A percentile compares a stretch with the other conserved stretches of the same genome.
These are phyloP conservation scores for Julus scanicus DNA, from an alignment of 2,888 invertebrate species.

Conservation along the genomic window DNA sequence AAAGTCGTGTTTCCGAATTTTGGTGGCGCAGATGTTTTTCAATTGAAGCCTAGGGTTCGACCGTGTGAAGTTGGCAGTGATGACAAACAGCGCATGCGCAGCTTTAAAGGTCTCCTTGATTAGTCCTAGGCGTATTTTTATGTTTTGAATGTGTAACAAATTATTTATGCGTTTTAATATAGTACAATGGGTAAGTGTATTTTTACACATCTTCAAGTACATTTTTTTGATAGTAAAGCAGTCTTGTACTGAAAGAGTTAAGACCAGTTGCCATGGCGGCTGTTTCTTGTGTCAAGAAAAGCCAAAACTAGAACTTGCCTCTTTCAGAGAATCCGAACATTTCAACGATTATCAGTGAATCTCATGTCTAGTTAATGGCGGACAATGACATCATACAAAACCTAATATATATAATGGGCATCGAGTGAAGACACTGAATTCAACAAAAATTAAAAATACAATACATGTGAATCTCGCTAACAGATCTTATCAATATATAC, in stretches of 20 bases:
- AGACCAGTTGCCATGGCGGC: not conserved
- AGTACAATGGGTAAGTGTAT: not conserved
- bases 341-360: no score
- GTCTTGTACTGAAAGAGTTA: not conserved
- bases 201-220: no score
- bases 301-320: no score
- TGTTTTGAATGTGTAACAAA: not conserved
- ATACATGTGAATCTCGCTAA: not conserved
- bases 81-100: not conserved
- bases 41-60: not conserved
- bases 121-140: not conserved
- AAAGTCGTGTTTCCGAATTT: constrained; percentile 4
- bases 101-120: not conserved
- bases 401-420: no score
- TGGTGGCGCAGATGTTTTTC: not conserved
- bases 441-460: no score
- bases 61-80: not conserved
- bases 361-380: no score
- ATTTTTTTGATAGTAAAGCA: not conserved
- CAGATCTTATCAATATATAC: not conserved
- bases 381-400: no score
- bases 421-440: no score
- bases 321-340: no score
- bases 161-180: not conserved
- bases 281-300: not conserved